A percentile compares a stretch with the other conserved stretches of the same genome.
Evolutionary conservation across 2,113 vertebrate species (phyloP).

Genomic region (Nibea coibor): DNA sequence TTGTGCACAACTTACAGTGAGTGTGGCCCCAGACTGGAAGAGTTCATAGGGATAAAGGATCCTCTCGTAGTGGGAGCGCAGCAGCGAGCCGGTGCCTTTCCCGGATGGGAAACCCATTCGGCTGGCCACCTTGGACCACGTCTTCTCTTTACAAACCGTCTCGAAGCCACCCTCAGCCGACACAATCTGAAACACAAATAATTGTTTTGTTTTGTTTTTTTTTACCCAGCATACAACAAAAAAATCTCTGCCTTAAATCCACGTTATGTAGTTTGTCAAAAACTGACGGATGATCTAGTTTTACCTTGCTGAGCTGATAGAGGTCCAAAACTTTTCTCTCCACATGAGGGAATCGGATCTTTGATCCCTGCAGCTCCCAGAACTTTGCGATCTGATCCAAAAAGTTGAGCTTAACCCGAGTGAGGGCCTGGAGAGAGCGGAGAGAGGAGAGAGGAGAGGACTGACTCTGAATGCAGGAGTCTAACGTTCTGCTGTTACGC

Average conservation of each 20-base stretch:
- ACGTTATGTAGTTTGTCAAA: not conserved
- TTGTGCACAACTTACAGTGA: conserved; percentile 87
- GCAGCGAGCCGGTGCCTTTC: conserved; percentile 90
- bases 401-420: conserved; percentile 96
- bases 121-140: conserved; percentile 94
- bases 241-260: not conserved
- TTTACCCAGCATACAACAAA: not conserved
- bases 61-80: conserved; percentile 95
- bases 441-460: not conserved
- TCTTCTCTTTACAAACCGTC: conserved; percentile 94
- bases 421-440: conserved; percentile 87
- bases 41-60: conserved; percentile 98
- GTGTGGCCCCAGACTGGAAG: conserved; percentile 96
- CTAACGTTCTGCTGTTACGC: not conserved
- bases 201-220: not conserved
- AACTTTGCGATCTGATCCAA: conserved; percentile 98
- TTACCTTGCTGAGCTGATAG: conserved; percentile 95
- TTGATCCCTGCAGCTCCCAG: conserved; percentile 98
- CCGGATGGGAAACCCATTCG: conserved; percentile 94
- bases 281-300: not conserved
- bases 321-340: conserved; percentile 96
- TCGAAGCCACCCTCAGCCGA: conserved; percentile 96
- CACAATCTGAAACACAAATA: conserved; percentile 87
- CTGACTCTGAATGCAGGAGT: conserved; percentile 1
- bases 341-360: conserved; percentile 94